Conservation (phyloP, 2,113 vertebrate species). For the Meleagris gallopavo region DNA sequence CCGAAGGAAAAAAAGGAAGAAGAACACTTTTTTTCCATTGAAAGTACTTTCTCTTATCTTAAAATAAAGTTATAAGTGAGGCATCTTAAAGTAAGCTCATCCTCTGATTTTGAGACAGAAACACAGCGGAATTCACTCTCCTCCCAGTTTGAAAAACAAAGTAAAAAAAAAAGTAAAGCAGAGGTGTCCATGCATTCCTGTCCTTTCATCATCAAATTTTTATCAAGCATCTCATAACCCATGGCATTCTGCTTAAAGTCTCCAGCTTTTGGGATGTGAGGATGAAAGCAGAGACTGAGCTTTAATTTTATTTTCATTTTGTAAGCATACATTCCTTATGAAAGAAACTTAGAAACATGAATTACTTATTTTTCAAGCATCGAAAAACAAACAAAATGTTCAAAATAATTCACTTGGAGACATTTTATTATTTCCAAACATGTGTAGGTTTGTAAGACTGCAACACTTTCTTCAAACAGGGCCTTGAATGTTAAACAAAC, state of each 20-base stretch:
- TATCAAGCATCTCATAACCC: neutral
- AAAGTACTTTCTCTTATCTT: neutral
- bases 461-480: neutral
- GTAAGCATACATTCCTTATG: neutral
- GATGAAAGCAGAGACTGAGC: neutral
- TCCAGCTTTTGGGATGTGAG: neutral
- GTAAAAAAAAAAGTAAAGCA: neutral
- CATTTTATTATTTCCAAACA: neutral
- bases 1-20: neutral
- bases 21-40: neutral
- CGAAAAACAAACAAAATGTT: neutral
- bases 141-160: neutral
- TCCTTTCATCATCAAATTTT: neutral
- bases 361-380: neutral
- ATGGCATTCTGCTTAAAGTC: neutral
- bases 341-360: neutral
- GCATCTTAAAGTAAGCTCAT: neutral
- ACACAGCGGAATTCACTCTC: neutral
- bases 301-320: neutral
- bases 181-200: neutral
- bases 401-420: too few relatives aligned
- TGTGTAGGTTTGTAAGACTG: neutral
- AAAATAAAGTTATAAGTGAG: neutral
- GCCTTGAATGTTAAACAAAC: neutral
- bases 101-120: neutral